Base-by-base conservation (phyloP, 2,888 invertebrate species). In the Synanthedon andrenaeformis region DNA sequence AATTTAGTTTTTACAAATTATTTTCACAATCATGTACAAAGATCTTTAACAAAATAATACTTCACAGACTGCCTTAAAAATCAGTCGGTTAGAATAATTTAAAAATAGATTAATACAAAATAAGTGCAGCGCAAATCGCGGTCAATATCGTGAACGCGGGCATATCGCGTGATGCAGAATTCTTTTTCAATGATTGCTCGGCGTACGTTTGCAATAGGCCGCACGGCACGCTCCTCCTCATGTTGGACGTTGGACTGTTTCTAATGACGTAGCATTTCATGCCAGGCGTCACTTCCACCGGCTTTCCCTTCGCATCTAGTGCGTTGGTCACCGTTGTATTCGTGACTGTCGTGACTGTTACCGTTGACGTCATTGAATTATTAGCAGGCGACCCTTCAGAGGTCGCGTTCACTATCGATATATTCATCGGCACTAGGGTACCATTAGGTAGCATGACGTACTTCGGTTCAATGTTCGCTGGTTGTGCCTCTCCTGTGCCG, bases 331-430 rank as follows among this genome's bases (percentile, higher is more conserved):
- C 58, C 13, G 58, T 60, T 4, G 58, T 61, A 42, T 58, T 58
- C 6, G 58, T 59, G 11, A 49, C 51, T 3, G 58, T 58, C 41
- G 56, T 55, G n/a, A 45, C 51, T 13, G 48, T 45, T 17, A 56
- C 52, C 8, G 58, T 56, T 51, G 58, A 56, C 50, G 55, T 54
- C 49, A 56, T 53, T 28, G 55, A 52, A 4, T 48, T 53, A 35
- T 54, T 58, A 4, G 41, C 45, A 1, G 45, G 28, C 4, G 60
- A 45, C 2, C 59, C 53, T 41, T 59, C 56, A 49, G 62, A 13
- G 3, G 68, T 62, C 28, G 56, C 59, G 57, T 65, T 73, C 11
- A 56, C 59, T 59, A 72, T 64, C 41, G 55, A 55, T 14, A 13
- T 11, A 41, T 55, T 56, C n/a, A 23, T 51, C 13, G 58, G 55